Percentiles rank a stretch among this genome's conserved stretches.
Evolutionary conservation across 64 coral and sea anemone species (phyloP).

Genomic region (Catalaphyllia jardinei): DNA sequence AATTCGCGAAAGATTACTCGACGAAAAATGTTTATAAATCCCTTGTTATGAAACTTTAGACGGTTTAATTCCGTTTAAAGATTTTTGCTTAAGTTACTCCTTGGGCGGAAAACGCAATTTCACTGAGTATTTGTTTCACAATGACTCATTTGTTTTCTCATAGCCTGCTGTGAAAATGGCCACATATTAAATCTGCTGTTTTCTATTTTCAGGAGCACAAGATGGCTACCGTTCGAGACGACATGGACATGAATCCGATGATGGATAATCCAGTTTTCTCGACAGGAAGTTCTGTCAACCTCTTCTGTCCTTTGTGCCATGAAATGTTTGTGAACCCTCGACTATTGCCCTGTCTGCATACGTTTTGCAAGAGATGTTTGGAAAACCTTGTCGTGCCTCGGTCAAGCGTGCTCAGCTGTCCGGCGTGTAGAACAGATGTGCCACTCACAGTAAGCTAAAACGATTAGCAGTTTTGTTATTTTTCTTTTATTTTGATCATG

Average conservation of each 20-base stretch:
- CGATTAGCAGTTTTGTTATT: neutral
- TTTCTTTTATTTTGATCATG: neutral
- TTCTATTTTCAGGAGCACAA: conserved; percentile 60
- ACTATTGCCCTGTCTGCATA: conserved; percentile 93
- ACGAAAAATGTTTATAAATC: neutral
- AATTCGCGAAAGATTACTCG: neutral
- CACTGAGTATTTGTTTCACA: neutral
- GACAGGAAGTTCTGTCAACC: conserved; percentile 77
- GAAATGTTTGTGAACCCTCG: conserved; percentile 86
- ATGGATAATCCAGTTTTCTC: conserved; percentile 48
- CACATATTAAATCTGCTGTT: neutral
- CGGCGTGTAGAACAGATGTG: conserved; percentile 88
- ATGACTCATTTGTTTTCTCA: neutral
- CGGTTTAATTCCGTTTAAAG: neutral
- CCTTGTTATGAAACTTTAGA: neutral
- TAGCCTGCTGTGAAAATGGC: neutral
- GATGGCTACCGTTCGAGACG: conserved; percentile 65
- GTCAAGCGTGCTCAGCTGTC: conserved; percentile 80
- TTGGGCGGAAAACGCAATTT: neutral
- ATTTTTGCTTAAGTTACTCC: neutral
- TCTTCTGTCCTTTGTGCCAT: conserved; percentile 90
- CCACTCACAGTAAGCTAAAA: conserved; percentile 65
- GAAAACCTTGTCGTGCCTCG: conserved; percentile 89
- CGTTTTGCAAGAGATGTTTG: conserved; percentile 92
- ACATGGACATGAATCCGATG: conserved; percentile 71